Base-by-base conservation (phyloP, 2,888 invertebrate genomes). In the Scaptomyza tumidula region DNA sequence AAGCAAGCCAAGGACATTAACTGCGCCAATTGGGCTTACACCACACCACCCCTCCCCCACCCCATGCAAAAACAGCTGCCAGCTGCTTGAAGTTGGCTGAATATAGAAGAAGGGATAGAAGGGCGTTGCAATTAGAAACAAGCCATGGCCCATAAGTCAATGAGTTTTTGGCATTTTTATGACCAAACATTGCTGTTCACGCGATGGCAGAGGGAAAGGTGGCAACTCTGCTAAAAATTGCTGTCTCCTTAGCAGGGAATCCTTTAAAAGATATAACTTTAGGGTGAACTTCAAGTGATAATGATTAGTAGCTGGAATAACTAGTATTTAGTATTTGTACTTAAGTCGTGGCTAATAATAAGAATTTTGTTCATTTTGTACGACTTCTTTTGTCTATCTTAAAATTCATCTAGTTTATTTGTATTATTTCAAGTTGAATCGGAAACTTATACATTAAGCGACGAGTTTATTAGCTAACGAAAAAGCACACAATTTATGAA, bases 81-180 rank as follows among this genome's bases (percentile, higher is more conserved):
- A 66, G 46, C 62, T 61, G 64, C 50, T 44, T 31, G 29, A 48
- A 1, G 16, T 41, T n/a, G 33, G 2, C 9, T 33, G 33, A 16
- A 35, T 19, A 27, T 27, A 27, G 24, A 14, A 39, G 16, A 9
- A 41, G 14, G 52, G 48, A n/a, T 16, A 29, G 46, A 29, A 31
- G 48, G 14, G 55, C 37, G n/a, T 43, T 62, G 62, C 75, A 75
- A 75, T 75, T 75, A 71, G 68, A 75, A 63, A 61, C 61, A 68
- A 53, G 54, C 41, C 58, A 11, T 44, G 67, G 76, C 75, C 75
- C 71, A 90, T 90, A 90, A 90, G 89, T 90, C 90, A 90, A 89
- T 89, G 83, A 86, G 80, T 86, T 88, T 87, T 78, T 90, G 90
- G 81, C 89, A 84, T 74, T 90, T 90, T 90, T 89, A 90, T 90